These are phyloP conservation scores for Netelia fuscicornis DNA, from an alignment of 2,888 invertebrate species.

Conservation along the genomic window DNA sequence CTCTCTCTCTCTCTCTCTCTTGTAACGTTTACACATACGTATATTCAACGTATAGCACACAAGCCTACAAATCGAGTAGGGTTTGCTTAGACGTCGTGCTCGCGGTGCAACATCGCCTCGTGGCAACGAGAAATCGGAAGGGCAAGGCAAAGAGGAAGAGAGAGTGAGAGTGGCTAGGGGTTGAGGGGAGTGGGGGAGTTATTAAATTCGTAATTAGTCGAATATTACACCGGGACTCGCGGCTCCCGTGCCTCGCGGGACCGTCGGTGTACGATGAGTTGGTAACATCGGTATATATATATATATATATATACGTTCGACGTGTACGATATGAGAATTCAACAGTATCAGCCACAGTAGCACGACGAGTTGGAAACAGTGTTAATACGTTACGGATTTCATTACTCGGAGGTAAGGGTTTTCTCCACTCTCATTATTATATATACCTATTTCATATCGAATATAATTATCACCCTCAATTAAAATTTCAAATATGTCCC, in stretches of 20 bases:
- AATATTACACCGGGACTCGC: constrained; percentile 79
- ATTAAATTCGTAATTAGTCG: constrained; percentile 84
- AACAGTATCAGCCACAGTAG: constrained; percentile 43
- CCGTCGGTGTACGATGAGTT: constrained; percentile 37
- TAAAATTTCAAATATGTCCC: constrained; percentile 20
- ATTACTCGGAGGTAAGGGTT: constrained; percentile 71
- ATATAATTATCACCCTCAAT: constrained; percentile 20
- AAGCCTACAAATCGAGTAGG: constrained; percentile 56
- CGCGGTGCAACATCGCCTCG: constrained; percentile 76
- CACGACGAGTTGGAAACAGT: constrained; percentile 46
- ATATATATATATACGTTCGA: constrained; percentile 9
- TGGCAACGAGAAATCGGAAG: constrained; percentile 71
- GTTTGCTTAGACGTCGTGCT: constrained; percentile 75
- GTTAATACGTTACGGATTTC: constrained; percentile 80
- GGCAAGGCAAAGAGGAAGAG: constrained; percentile 10
- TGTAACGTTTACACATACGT: constrained; percentile 3
- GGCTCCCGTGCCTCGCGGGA: constrained; percentile 61
- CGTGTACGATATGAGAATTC: constrained; percentile 66
- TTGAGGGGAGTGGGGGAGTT: constrained; percentile 65
- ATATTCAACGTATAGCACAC: background rate
- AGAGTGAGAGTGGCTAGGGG: constrained; percentile 58
- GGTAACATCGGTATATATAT: constrained; percentile 35
- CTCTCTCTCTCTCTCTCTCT: background rate
- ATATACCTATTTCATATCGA: constrained; percentile 8
- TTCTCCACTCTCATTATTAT: constrained; percentile 29